phyloP scores from a whole-genome alignment of 2,113 vertebrate species.

The Telmatochromis brachygnathus region DNA sequence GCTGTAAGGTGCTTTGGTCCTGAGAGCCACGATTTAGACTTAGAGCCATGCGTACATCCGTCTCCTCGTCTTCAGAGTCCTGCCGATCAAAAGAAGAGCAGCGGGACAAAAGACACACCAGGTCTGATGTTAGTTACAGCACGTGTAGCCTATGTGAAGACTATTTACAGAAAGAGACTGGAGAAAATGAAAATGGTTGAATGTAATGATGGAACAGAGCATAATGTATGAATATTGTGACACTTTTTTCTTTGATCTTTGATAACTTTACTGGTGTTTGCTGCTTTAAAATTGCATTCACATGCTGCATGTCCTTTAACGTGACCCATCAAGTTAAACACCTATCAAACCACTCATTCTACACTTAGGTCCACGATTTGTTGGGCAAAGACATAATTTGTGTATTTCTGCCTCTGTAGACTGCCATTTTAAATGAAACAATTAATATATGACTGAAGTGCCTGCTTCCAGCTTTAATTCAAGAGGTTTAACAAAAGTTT shows the following conservation, averaged over 20 bases:
- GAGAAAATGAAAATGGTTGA: background rate
- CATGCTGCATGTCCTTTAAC: background rate
- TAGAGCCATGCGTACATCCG: conserved; percentile 57
- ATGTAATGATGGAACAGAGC: conserved; percentile 1
- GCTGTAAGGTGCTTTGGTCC: conserved; percentile 64
- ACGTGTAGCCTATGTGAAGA: background rate
- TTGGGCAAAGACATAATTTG: background rate
- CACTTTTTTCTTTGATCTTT: background rate
- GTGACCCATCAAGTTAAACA: background rate
- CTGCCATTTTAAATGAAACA: background rate
- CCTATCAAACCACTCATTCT: background rate
- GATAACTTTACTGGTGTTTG: background rate
- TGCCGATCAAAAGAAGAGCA: conserved; percentile 52
- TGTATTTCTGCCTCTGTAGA: background rate
- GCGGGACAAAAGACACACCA: conserved; percentile 7
- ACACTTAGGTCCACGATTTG: background rate
- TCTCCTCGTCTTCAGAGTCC: conserved; percentile 90
- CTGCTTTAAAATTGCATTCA: background rate
- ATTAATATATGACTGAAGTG: background rate
- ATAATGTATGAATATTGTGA: background rate
- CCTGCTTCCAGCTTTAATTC: background rate
- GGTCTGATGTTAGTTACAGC: background rate
- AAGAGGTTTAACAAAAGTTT: background rate
- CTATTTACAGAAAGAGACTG: background rate
- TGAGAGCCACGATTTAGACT: conserved; percentile 63